Base-by-base conservation (phyloP, 2,113 vertebrate species). In the Petaurus breviceps region DNA sequence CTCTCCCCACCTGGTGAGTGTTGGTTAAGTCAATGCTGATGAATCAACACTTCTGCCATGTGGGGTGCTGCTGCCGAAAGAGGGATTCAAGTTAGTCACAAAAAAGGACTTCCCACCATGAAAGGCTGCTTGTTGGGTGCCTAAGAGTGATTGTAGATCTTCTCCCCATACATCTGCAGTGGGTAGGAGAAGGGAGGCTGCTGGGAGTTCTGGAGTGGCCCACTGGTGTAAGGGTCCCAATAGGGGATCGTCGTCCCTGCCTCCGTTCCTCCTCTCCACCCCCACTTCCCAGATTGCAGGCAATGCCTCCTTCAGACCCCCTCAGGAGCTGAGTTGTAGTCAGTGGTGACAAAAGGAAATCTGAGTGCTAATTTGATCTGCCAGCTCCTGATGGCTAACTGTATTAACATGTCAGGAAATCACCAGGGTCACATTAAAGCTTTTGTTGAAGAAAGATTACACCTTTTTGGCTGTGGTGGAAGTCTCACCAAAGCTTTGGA, bases 401-500 rank as follows among this genome's bases (percentile, higher is more conserved):
- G n/a, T 68, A 7, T 61, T 0, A 10, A 14, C 92, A 26, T 5
- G 6, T 0, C 43, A 16, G 51, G 57, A 84, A 43, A 53, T 92
- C 7, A 16, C 37, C 0, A 10, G 89, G 26, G 51, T 6, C 49
- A 2, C 1, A 0, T 2, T 10, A 25, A 3, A 52, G 94, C 47
- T 84, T 90, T 43, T 91, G 92, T 57, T 94, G 95, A 92, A 92
- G 52, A 92, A 52, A 1, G 47, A 92, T 26, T 8, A 7, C 3
- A 8, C 84, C n/a, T 26, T 49, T 53, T 24, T 54, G n/a, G 8
- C 91, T 25, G 52, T 0, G 0, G n/a, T 8, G 49, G 50, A 92
- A 37, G 57, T 25, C 0, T 22, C 77, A 3, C 91, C 57, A 51
- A 91, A 7, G 1, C 0, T 90, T 46, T 1, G 0, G 37, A 55